Base-by-base conservation (phyloP, 2,113 vertebrate species). In the Gymnogyps californianus region DNA sequence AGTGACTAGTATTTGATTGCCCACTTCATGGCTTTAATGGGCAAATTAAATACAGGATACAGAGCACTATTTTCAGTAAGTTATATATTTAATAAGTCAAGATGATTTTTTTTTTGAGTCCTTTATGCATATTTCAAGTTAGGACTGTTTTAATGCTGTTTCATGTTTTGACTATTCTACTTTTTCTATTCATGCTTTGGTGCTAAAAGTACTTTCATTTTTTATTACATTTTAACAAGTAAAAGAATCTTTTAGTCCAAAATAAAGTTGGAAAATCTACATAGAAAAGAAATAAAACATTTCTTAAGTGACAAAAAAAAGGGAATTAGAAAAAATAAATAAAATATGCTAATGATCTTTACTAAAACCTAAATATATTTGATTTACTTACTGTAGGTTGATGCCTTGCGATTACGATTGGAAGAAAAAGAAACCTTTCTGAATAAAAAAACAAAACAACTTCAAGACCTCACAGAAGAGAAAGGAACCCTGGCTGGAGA, bases 351-450 rank as follows among this genome's bases (percentile, higher is more conserved):
- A 20, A 9, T 44, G 7, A 51, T 80, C 7, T 78, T 11, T 88
- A 12, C n/a, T 66, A 46, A 89, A 51, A 40, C 8, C 36, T 84
- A 59, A 65, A 81, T 44, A 19, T 62, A 4, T 51, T 95, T 90
- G 42, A 70, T 97, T 93, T 94, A 75, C 38, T 59, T 79, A 54
- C 89, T 97, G 81, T 93, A 99, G 99, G 99, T 99, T 91, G 99
- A 99, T 97, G 99, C 99, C 66, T 98, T 99, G 87, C 98, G 99
- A 86, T 98, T 99, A 96, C 99, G 99, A 84, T 87, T 99, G 93
- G 99, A 99, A 97, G 99, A 99, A 96, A 99, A 99, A 94, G 99
- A 99, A 97, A 99, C 99, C 21, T 99, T 99, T 94, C 98, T 99
- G 83, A 99, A 99, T 97, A 99, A 99, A 98, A 99, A 99, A 98